These are phyloP conservation scores for Xiphydria camelus DNA, from an alignment of 2,888 invertebrate genomes.

Conservation along the genomic window DNA sequence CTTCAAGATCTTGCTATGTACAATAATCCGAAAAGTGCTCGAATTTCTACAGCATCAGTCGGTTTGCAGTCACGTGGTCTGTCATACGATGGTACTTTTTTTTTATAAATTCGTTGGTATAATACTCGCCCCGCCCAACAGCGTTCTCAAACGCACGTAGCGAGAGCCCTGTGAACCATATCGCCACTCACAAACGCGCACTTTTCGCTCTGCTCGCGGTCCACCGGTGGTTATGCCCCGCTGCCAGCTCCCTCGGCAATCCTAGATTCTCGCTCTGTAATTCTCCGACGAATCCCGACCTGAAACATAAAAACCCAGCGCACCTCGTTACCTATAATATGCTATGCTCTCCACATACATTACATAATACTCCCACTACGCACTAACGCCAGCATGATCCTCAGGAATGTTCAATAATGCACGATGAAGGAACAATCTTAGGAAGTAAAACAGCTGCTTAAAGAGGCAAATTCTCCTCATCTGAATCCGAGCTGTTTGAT, in stretches of 20 bases:
- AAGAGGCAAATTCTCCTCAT: slow-evolving; percentile 14
- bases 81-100: slow-evolving; percentile 24
- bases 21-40: slow-evolving; percentile 24
- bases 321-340: too few relatives aligned
- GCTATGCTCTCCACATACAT: too few relatives aligned
- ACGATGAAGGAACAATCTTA: slow-evolving; percentile 1
- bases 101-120: slow-evolving; percentile 20
- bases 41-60: slow-evolving; percentile 20
- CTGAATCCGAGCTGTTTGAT: slow-evolving; percentile 12
- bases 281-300: slow-evolving; percentile 12
- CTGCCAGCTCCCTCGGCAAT: too few relatives aligned
- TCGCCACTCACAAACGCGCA: too few relatives aligned
- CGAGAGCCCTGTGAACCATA: too few relatives aligned
- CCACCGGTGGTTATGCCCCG: too few relatives aligned
- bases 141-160: too few relatives aligned
- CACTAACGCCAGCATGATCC: too few relatives aligned
- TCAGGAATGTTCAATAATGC: slow-evolving; percentile 11
- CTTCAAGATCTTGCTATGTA: slow-evolving; percentile 5
- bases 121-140: slow-evolving; percentile 23
- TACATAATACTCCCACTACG: too few relatives aligned
- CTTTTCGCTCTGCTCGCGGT: too few relatives aligned
- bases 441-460: slow-evolving; percentile 5
- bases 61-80: slow-evolving; percentile 31
- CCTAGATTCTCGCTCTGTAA: too few relatives aligned
- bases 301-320: too few relatives aligned